These are phyloP conservation scores for Sclerurus mexicanus DNA, from an alignment of 2,113 vertebrate species.

Conservation along the genomic window DNA sequence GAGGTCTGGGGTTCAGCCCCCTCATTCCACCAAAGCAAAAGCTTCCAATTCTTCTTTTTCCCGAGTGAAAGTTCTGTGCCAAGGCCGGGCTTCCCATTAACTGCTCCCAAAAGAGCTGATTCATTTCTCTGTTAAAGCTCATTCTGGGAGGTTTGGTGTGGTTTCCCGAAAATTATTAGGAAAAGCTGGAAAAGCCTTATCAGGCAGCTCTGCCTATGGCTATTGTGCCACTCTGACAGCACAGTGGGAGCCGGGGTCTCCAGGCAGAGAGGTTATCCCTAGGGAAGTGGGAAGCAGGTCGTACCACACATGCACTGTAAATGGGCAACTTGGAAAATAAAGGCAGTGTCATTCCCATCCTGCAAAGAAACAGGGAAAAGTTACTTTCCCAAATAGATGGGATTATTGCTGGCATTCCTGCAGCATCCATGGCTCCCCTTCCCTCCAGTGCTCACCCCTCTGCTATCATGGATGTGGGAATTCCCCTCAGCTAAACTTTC, in stretches of 20 bases:
- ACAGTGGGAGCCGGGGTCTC: neutral
- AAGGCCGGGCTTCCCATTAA: neutral
- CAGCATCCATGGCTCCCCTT: neutral
- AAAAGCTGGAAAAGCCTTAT: neutral
- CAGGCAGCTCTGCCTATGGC: neutral
- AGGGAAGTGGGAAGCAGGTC: neutral
- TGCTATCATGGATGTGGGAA: neutral
- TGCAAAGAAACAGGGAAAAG: neutral
- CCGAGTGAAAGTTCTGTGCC: fast-evolving
- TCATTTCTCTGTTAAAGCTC: neutral
- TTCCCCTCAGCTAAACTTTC: too few species aligned
- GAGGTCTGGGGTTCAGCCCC: neutral
- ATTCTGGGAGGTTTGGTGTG: neutral
- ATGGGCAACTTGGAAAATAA: neutral
- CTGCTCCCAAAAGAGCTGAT: fast-evolving
- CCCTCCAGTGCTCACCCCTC: neutral
- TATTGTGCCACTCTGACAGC: fast-evolving
- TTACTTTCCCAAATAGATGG: neutral
- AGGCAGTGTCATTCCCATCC: neutral
- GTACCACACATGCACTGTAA: fast-evolving
- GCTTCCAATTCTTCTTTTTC: neutral
- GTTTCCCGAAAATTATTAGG: neutral
- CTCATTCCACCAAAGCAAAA: neutral
- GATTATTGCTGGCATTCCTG: fast-evolving
- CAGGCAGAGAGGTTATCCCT: neutral